Conservation (phyloP, 2,888 invertebrate species). For the Caenorhabditis becei region DNA sequence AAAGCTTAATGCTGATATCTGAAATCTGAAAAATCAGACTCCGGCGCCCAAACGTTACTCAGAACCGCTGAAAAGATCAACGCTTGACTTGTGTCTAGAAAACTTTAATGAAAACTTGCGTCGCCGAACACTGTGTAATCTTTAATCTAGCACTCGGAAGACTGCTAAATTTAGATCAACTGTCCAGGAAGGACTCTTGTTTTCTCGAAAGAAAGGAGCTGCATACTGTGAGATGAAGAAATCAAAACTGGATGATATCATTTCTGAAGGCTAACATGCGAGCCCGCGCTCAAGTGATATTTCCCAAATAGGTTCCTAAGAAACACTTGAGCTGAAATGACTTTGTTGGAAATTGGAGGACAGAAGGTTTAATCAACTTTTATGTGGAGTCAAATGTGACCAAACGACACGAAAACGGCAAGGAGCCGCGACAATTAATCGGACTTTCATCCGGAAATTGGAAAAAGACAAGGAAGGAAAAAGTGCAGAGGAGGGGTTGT, state of each 20-base stretch:
- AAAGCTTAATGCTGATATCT: no score
- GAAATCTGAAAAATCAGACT: neutral
- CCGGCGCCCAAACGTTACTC: neutral
- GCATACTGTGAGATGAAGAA: no score
- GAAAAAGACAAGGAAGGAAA: conserved; percentile 1
- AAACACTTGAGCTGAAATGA: neutral
- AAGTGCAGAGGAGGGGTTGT: conserved; percentile 4
- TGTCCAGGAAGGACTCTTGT: no score
- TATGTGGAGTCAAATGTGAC: neutral
- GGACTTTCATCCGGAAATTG: conserved; percentile 12
- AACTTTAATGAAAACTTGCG: neutral
- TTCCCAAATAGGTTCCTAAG: neutral
- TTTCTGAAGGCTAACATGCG: no score
- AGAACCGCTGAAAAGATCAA: neutral
- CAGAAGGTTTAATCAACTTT: conserved; percentile 33
- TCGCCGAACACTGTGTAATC: neutral
- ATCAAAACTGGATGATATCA: no score
- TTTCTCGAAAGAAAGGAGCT: no score
- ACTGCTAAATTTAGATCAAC: neutral
- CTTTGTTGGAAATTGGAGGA: neutral
- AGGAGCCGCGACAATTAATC: conserved; percentile 15
- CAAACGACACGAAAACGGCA: neutral
- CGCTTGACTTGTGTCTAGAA: neutral
- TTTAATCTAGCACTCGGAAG: neutral
- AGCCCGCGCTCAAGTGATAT: no score